Evolutionary conservation across 2,888 invertebrate species (phyloP), one percentile per base, ranked within the genome.

Genomic region (Epirrita christyi): DNA sequence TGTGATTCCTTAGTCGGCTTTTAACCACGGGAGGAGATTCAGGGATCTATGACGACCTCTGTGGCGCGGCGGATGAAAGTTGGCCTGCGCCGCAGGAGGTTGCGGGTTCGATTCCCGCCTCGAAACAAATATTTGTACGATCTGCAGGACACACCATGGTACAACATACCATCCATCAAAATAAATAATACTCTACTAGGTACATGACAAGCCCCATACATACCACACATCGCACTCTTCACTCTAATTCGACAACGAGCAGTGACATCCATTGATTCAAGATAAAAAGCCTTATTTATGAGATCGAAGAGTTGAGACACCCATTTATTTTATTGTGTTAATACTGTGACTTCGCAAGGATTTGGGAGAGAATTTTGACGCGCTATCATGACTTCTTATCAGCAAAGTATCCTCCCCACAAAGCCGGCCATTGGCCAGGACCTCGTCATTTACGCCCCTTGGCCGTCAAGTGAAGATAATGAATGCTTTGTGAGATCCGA

Each of bases 391-490:
- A 75, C 62, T 50, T 53, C 54, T 68, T 75, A 71, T 73, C 67
- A 78, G 72, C 70, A 66, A 64, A 63, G 74, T 72, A 63, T 76
- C 83, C 83, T 76, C 83, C 83, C 86, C 78, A 72, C 75, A 67
- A 71, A 73, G 66, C 67, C 83, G 80, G 79, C 76, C 81, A 87
- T 88, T 88, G 88, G 89, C 78, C 83, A 81, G 78, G 67, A 55
- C 43, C 69, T 74, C 71, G 72, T 58, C 81, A 79, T 84, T 82
- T 78, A 85, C 88, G 88, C 88, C 88, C 59, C 88, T 80, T 75
- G 40, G 55, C 53, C 59, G 51, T 51, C 59, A 51, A 46, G 14
- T 27, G 11, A 14, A 46, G 38, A 40, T 55, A 54, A 59, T 46
- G 34, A 46, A 55, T 44, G 44, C 38, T 54, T 43, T 38, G 43